Base-by-base conservation (phyloP, 2,888 invertebrate species). In the Harpagoxenus sublaevis region DNA sequence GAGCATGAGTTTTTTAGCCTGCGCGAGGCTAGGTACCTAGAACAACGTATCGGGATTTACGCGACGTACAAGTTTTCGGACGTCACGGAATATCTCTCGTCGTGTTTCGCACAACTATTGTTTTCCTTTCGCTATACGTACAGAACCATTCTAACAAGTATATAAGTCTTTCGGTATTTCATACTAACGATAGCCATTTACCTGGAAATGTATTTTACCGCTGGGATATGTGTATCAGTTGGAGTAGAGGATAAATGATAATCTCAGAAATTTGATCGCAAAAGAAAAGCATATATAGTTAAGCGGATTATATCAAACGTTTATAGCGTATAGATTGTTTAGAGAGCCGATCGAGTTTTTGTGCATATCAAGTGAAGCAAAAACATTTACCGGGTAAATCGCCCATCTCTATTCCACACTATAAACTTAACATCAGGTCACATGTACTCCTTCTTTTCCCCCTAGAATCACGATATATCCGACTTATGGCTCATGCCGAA, bases 401-500 rank as follows among this genome's bases (percentile, higher is more conserved):
- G 88, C 78, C 60, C 83, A 77, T 85, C 83, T 83, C 84, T 84
- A 82, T 89, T 89, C 84, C 84, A 83, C 78, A 68, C 86, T 89
- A 89, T 88, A 89, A 88, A 89, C 89, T 88, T 90, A 89, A 89
- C 87, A 85, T 89, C 88, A 86, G 89, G 85, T 89, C 89, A 87
- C 90, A 87, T 88, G 82, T 87, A 87, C 86, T 85, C 85, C 74
- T 51, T 65, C 83, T 63, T 53, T 45, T 31, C n/a, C 75, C 39
- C 42, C 62, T 62, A 35, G 73, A 84, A 87, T 84, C 79, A 83
- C 87, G 84, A 81, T 81, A 83, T 74, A 86, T 79, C 45, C 85
- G 73, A 83, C 74, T 83, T 48, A 65, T 62, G 86, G 82, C 53
- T 86, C 68, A 81, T 18, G 71, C 66, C 48, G 63, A 65, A 81